Conservation (phyloP, 2,113 vertebrate genomes). For the Labrus mixtus region DNA sequence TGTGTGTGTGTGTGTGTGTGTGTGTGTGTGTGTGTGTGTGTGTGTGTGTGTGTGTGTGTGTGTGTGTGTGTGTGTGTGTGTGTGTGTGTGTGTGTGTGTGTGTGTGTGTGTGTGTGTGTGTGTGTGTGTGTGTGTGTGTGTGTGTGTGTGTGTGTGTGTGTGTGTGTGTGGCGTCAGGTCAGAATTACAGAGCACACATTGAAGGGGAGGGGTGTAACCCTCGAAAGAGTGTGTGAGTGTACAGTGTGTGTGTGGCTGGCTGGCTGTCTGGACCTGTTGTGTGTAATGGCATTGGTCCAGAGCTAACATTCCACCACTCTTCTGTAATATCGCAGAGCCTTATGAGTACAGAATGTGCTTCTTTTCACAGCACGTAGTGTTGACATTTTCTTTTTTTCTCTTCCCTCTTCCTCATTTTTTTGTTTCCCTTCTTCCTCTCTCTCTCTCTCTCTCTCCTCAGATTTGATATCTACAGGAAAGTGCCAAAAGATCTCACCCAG, state of each 20-base stretch:
- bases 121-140: slow-evolving; percentile 9
- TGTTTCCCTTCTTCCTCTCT: slow-evolving; percentile 18
- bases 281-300: slow-evolving; percentile 70
- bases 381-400: slow-evolving; percentile 63
- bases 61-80: slow-evolving; percentile 11
- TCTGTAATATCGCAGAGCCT: slow-evolving; percentile 74
- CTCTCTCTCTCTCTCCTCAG: slow-evolving; percentile 79
- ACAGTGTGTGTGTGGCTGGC: slow-evolving; percentile 32
- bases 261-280: slow-evolving; percentile 55
- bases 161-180: slow-evolving; percentile 43
- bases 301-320: slow-evolving; percentile 79
- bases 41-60: slow-evolving; percentile 6
- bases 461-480: slow-evolving; percentile 99
- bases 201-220: slow-evolving; percentile 65
- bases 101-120: slow-evolving; percentile 14
- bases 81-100: slow-evolving; percentile 13
- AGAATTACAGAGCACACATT: slow-evolving; percentile 49
- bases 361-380: slow-evolving; percentile 68
- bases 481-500: slow-evolving; percentile 99
- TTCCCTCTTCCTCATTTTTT: slow-evolving; percentile 28
- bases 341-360: slow-evolving; percentile 82
- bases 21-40: slow-evolving; percentile 6
- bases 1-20: slow-evolving; percentile 12
- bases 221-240: slow-evolving; percentile 29
- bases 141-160: slow-evolving; percentile 15